These are phyloP conservation scores for Tenebrio molitor DNA, from an alignment of 1,140 invertebrate species.

Conservation along the genomic window DNA sequence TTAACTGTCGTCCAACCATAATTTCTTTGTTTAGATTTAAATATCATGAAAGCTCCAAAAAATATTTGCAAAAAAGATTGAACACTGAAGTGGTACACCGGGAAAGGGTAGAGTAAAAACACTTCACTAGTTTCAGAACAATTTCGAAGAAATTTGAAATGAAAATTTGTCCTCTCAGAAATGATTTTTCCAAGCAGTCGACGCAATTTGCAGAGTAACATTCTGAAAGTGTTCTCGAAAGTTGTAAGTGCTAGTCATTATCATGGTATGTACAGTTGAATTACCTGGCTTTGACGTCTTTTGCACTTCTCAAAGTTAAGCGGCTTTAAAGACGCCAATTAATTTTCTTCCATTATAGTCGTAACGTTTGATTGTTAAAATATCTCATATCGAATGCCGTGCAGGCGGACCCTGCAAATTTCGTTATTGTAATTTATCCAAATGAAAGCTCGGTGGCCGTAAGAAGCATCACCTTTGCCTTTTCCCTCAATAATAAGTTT, in stretches of 20 bases:
- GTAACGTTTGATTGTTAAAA: background rate
- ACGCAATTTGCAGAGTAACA: no score
- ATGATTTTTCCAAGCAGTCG: no score
- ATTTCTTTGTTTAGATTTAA: no score
- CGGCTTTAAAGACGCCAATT: background rate
- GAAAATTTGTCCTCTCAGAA: no score
- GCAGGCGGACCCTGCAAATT: conserved; percentile 2
- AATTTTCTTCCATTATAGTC: conserved; percentile 10
- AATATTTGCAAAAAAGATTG: no score
- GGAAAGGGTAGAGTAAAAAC: no score
- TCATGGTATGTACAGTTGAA: background rate
- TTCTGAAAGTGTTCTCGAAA: background rate
- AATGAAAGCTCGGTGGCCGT: conserved; percentile 2
- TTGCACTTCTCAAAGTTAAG: no score
- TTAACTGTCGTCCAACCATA: no score
- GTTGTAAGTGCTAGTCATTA: background rate
- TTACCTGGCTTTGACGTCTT: background rate
- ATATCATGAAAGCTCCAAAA: no score
- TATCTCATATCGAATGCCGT: background rate
- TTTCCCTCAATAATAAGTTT: conserved; percentile 36
- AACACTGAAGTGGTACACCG: no score
- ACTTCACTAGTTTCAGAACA: no score
- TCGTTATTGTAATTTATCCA: conserved; percentile 11
- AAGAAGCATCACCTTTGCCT: conserved; percentile 5
- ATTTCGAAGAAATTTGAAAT: no score